Conservation (phyloP, 1,140 invertebrate species). For the Ladona fulva region DNA sequence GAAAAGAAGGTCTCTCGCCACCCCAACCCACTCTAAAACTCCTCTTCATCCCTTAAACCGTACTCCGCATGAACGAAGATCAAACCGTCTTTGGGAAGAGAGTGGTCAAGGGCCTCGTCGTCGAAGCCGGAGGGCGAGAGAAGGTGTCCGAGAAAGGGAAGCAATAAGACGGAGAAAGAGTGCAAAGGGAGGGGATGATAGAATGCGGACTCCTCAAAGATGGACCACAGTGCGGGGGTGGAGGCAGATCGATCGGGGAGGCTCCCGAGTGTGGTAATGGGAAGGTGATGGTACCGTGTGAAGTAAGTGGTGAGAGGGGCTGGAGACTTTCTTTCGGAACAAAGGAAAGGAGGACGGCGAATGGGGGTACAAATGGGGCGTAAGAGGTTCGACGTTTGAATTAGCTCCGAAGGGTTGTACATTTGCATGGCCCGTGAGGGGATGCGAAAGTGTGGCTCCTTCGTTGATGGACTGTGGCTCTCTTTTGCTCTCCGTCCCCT, state of each 20-base stretch:
- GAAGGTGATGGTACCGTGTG: background rate
- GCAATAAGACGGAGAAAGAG: background rate
- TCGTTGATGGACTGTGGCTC: background rate
- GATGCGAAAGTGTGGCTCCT: background rate
- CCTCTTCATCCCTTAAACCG: background rate
- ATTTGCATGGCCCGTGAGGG: background rate
- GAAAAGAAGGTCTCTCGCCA: background rate
- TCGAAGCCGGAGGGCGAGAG: background rate
- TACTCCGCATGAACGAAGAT: background rate
- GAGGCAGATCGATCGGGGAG: background rate
- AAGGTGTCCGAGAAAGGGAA: background rate
- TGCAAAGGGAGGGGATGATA: background rate
- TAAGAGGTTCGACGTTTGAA: background rate
- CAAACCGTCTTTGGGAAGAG: background rate
- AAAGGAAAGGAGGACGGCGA: background rate
- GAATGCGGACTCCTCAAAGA: background rate
- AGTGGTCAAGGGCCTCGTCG: background rate
- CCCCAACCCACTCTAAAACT: too few relatives aligned
- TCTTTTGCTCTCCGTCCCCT: background rate
- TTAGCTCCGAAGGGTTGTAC: background rate
- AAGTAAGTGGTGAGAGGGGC: background rate
- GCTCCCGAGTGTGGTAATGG: background rate
- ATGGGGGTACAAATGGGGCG: background rate
- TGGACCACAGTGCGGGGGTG: background rate
- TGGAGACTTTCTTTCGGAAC: background rate